Evolutionary conservation across 2,113 vertebrate genomes (phyloP), one percentile per base, ranked within the genome.

Genomic region (Ictalurus furcatus): DNA sequence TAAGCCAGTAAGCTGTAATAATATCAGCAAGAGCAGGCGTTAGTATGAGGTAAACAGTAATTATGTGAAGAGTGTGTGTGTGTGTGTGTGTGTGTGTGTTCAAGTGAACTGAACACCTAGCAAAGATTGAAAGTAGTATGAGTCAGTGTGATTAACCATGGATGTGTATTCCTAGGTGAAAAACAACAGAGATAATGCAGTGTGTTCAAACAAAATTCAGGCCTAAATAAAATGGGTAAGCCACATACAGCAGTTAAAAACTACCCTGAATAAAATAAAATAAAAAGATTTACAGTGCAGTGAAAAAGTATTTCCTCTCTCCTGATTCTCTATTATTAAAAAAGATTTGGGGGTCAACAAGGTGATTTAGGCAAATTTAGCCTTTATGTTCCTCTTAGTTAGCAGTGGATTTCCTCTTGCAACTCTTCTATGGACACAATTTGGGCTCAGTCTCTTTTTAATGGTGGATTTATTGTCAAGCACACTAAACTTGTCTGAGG

Each of bases 1-100:
- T 85, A 58, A 88, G 69, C 21, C 58, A 78, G 71, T 54, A 88
- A 81, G 74, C 76, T 85, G 14, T 59, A 89, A 85, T 89, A 86
- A 65, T 63, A 78, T 85, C 84, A 80, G 83, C 69, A 65, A 81
- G 48, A 48, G 40, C 54, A 71, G 48, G 61, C 40, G 12, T 85
- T 54, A 63, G 34, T 69, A 59, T 69, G 14, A 85, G 74, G 82
- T 81, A 85, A 85, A 79, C 82, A 89, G 59, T 84, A 81, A 83
- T 89, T 89, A 85, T 34, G 63, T 61, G 61, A 82, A 52, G 67
- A 48, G 58, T 76, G 63, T 56, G 44, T 25, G 71, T 59, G 82
- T 30, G 86, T 34, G 23, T 14, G 28, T 30, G 23, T n/a, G 76
- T 52, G 37, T 78, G 40, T 44, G 37, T 23, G 37, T 25, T 19